phyloP scores from a whole-genome alignment of 2,797 vertebrate genomes.

The Xiphorhynchus erythropygius region DNA sequence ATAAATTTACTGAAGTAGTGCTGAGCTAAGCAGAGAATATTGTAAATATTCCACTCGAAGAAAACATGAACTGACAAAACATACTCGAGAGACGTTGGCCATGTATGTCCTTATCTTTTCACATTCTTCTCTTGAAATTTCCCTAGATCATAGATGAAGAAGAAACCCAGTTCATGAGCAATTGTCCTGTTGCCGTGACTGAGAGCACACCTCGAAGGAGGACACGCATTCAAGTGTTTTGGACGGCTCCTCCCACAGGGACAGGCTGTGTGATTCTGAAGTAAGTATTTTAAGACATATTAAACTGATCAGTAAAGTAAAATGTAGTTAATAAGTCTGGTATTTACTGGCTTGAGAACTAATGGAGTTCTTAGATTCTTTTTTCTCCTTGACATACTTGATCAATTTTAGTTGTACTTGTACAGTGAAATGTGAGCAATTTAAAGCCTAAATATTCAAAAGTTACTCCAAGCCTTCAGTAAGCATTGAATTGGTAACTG shows the following conservation, averaged over 20 bases:
- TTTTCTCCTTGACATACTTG: background rate
- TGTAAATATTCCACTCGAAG: background rate
- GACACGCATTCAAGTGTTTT: slow-evolving; percentile 94
- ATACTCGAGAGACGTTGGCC: fast-evolving
- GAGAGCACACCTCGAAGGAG: slow-evolving; percentile 93
- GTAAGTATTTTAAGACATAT: slow-evolving; percentile 78
- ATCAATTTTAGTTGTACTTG: background rate
- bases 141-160: slow-evolving; percentile 95
- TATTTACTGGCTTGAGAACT: background rate
- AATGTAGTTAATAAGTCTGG: background rate
- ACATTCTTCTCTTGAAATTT: background rate
- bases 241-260: slow-evolving; percentile 89
- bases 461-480: background rate
- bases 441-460: background rate
- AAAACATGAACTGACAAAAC: background rate
- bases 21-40: background rate
- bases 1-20: background rate
- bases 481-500: background rate
- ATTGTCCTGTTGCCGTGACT: slow-evolving; percentile 94
- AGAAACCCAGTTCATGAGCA: slow-evolving; percentile 97
- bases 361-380: background rate
- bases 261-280: slow-evolving; percentile 91
- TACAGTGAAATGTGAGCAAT: background rate
- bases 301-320: background rate
- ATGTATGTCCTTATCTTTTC: background rate